Evolutionary conservation across 2,888 invertebrate genomes (phyloP), one percentile per base, ranked within the genome.

Genomic region (Margaritifera margaritifera): DNA sequence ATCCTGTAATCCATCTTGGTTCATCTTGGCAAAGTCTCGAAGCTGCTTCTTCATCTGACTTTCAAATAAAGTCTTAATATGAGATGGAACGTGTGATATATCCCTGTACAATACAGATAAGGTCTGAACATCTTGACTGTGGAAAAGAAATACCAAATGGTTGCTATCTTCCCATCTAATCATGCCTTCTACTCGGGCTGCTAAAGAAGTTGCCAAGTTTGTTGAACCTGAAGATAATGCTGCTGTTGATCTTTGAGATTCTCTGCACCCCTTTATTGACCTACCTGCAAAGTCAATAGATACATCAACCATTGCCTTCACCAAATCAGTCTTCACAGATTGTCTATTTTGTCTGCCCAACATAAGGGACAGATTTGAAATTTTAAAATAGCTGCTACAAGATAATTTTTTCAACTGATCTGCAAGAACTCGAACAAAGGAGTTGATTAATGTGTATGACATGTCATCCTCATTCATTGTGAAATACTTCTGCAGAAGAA

Each of bases 81-180:
- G 66, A 15, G 15, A 1, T 22, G 79, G 78, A 20, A 80, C 77
- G 20, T 73, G 69, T 1, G 52, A 0, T 62, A 66, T 64, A 22
- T 78, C 59, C 58, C 81, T 68, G 31, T 78, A 81, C 22, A 81
- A 55, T 5, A 76, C 74, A 24, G 80, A 79, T 15, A 81, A 62
- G 11, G 81, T 80, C 31, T 80, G 73, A 22, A 79, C 64, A 69
- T 81, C 77, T 50, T 80, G 76, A 62, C 66, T 72, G 55, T 81
- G 81, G 55, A 81, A 81, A 20, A 80, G 66, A 57, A 77, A 72
- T 62, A 81, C 73, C 8, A 81, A 42, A 64, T 81, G 81, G 57
- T 80, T 80, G 61, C 79, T 80, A 20, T 81, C 79, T 60, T 78
- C 78, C 81, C 81, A 81, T 62, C 76, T 62, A 19, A 83, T 79